Evolutionary conservation across 2,888 invertebrate species (phyloP).

Genomic region (Chrysotoxum bicinctum): DNA sequence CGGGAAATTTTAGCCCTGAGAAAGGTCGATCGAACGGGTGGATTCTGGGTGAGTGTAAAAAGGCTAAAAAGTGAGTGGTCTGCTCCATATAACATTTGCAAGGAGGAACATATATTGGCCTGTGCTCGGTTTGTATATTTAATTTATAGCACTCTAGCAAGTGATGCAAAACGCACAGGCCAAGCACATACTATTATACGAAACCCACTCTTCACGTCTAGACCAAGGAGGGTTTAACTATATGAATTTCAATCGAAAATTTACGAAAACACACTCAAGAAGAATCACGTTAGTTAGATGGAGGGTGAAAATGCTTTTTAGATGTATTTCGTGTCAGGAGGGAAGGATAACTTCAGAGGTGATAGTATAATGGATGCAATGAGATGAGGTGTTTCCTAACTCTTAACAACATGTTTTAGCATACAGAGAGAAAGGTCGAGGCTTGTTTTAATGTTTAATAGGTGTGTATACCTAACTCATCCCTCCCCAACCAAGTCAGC

Average conservation of each 20-base stretch:
- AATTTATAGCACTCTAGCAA: slow-evolving; percentile 60
- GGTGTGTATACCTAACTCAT: background rate
- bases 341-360: slow-evolving; percentile 37
- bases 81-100: slow-evolving; percentile 43
- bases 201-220: background rate
- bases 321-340: slow-evolving; percentile 6
- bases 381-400: slow-evolving; percentile 41
- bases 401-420: slow-evolving; percentile 42
- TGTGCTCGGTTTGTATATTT: slow-evolving; percentile 44
- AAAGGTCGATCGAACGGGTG: background rate
- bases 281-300: background rate
- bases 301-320: slow-evolving; percentile 41
- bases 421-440: background rate
- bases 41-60: slow-evolving; percentile 14
- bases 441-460: background rate
- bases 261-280: slow-evolving; percentile 39
- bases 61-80: slow-evolving; percentile 62
- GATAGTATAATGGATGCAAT: slow-evolving; percentile 52
- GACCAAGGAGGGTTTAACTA: slow-evolving; percentile 44
- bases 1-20: background rate
- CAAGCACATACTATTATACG: background rate
- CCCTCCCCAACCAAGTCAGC: background rate
- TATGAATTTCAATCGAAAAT: slow-evolving; percentile 70
- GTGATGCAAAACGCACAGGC: slow-evolving; percentile 56
- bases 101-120: slow-evolving; percentile 38